Evolutionary conservation across 1,140 invertebrate species (phyloP).

Genomic region (Helicoverpa armigera): DNA sequence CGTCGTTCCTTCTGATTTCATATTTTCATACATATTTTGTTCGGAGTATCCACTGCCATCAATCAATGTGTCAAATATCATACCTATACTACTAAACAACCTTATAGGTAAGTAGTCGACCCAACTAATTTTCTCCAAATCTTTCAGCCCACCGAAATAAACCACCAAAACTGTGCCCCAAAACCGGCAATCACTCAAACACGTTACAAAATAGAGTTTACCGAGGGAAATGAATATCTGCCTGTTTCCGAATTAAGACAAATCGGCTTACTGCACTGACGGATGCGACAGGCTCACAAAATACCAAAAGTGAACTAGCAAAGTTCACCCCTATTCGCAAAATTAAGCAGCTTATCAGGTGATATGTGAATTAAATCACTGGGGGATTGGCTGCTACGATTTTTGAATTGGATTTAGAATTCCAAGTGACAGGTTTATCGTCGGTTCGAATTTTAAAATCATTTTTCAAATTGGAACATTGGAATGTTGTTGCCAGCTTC

Average conservation of each 20-base stretch:
- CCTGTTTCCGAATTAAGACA: conserved; percentile 63
- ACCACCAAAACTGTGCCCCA: conserved; percentile 11
- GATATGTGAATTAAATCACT: conserved; percentile 24
- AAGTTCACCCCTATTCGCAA: conserved; percentile 31
- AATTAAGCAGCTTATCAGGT: conserved; percentile 28
- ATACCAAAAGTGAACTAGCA: conserved; percentile 36
- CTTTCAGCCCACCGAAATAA: conserved; percentile 2
- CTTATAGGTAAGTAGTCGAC: neutral
- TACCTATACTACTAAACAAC: neutral
- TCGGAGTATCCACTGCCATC: neutral
- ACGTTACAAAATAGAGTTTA: conserved; percentile 59
- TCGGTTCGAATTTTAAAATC: neutral
- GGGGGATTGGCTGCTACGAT: conserved; percentile 17
- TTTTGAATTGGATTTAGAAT: neutral
- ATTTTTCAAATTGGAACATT: neutral
- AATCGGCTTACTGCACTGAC: conserved; percentile 55
- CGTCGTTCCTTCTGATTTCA: no score
- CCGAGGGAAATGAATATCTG: conserved; percentile 62
- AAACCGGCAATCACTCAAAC: conserved; percentile 56
- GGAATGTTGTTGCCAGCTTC: neutral
- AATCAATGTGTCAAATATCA: neutral
- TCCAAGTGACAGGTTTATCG: conserved; percentile 12
- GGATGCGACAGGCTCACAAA: conserved; percentile 46
- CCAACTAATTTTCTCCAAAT: conserved; percentile 19
- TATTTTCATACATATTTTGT: no score